phyloP scores from a whole-genome alignment of 2,888 invertebrate genomes.

The Hyalella azteca region DNA sequence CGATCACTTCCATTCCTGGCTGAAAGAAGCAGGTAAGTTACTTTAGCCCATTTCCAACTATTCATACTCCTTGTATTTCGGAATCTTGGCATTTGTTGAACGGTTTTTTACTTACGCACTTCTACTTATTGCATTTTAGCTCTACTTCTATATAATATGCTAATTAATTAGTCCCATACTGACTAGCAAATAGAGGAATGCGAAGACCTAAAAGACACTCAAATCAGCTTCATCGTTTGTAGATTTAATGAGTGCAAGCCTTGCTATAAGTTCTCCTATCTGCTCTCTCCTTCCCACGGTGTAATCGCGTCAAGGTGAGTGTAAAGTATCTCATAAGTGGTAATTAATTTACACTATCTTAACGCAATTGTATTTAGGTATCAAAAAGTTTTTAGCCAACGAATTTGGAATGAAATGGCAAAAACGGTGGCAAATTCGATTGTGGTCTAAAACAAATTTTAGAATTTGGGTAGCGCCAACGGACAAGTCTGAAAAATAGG shows the following conservation, averaged over 20 bases:
- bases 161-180: constrained; percentile 34
- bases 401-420: no score
- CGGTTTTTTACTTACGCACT: constrained; percentile 35
- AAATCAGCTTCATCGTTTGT: constrained; percentile 13
- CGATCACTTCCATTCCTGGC: constrained; percentile 30
- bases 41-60: constrained; percentile 30
- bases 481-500: no score
- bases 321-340: no score
- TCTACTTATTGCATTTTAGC: constrained; percentile 36
- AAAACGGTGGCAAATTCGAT: no score
- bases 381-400: no score
- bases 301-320: no score
- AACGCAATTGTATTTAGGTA: no score
- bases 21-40: constrained; percentile 32
- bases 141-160: constrained; percentile 24
- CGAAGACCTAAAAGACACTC: constrained; percentile 17
- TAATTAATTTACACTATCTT: no score
- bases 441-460: no score
- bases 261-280: not conserved
- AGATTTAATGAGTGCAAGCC: constrained; percentile 12
- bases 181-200: constrained; percentile 32
- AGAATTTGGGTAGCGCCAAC: no score
- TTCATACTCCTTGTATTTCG: constrained; percentile 21
- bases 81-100: constrained; percentile 30
- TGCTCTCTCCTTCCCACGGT: no score